Evolutionary conservation across 2,888 invertebrate species (phyloP).

Genomic region (Amblyjoppa proteus): DNA sequence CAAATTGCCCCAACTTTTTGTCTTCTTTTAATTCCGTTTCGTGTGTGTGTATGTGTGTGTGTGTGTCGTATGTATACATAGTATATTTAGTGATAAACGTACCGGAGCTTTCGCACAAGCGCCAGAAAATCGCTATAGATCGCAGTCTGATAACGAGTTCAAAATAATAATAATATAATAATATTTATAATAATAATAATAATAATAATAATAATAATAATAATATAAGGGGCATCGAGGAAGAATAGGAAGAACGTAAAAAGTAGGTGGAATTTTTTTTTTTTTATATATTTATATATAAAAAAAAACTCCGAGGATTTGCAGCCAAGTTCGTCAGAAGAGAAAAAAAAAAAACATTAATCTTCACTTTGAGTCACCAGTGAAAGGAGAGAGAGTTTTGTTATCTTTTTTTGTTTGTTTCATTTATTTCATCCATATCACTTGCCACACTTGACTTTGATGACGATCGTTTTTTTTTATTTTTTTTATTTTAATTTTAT

Average conservation of each 20-base stretch:
- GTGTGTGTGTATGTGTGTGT: conserved; percentile 27
- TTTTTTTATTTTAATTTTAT: background rate
- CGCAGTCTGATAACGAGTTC: background rate
- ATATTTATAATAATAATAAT: background rate
- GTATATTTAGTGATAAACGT: conserved; percentile 13
- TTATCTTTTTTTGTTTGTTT: conserved; percentile 5
- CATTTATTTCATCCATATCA: conserved; percentile 66
- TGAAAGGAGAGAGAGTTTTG: conserved; percentile 39
- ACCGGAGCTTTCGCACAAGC: conserved; percentile 3
- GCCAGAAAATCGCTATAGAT: background rate
- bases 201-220: too few relatives aligned
- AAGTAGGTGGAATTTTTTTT: background rate
- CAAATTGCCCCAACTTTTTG: conserved; percentile 36
- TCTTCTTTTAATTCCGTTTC: conserved; percentile 37
- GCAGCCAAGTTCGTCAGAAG: background rate
- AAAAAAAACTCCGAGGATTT: conserved; percentile 1
- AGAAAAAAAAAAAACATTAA: background rate
- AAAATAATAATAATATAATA: background rate
- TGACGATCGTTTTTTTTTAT: conserved; percentile 59
- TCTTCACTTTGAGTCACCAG: conserved; percentile 15
- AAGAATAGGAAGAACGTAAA: background rate
- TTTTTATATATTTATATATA: background rate
- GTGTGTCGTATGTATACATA: conserved; percentile 26
- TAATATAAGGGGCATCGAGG: background rate
- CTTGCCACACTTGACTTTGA: conserved; percentile 71